Conservation (phyloP, 2,113 vertebrate species). For the Chionis minor region DNA sequence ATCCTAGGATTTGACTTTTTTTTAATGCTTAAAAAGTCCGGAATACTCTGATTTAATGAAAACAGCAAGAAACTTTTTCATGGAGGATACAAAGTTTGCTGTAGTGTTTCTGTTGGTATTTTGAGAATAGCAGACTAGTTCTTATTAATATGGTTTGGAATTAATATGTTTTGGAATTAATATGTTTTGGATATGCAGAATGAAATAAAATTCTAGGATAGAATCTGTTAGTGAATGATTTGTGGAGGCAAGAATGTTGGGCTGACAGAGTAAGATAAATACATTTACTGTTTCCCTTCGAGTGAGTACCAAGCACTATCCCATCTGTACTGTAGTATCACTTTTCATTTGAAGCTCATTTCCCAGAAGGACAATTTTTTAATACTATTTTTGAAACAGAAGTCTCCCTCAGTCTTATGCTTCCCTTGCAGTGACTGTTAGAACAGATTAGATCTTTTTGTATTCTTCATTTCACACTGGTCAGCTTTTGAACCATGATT, state of each 20-base stretch:
- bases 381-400: background rate
- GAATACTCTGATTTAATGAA: background rate
- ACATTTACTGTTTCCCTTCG: background rate
- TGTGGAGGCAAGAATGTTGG: background rate
- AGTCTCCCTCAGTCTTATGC: background rate
- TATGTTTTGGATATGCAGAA: background rate
- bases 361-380: background rate
- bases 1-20: background rate
- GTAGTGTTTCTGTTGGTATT: background rate
- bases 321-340: background rate
- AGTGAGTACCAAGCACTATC: background rate
- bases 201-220: background rate
- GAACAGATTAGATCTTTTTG: background rate
- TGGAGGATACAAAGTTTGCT: background rate
- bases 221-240: background rate
- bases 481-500: background rate
- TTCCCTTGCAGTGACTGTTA: background rate
- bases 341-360: background rate
- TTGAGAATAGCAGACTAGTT: background rate
- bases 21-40: background rate
- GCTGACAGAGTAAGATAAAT: background rate
- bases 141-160: background rate
- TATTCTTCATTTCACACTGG: background rate
- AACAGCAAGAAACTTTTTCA: background rate
- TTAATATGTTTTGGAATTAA: background rate